Evolutionary conservation across 2,797 vertebrate species (phyloP).

Genomic region (Dipus sagitta): DNA sequence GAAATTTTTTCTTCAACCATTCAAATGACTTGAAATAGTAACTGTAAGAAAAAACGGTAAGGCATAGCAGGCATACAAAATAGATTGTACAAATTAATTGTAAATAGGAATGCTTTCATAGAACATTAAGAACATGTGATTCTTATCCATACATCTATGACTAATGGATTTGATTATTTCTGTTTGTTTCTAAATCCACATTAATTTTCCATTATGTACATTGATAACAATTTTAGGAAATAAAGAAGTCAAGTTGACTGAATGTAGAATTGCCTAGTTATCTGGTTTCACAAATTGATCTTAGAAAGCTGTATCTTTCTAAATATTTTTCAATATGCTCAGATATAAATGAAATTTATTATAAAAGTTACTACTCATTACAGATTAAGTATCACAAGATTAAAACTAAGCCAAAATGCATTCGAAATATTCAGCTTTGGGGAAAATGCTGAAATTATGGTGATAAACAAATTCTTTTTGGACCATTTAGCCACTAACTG

Average conservation of each 20-base stretch:
- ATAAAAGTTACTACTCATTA: background rate
- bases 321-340: background rate
- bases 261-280: background rate
- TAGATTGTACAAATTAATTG: background rate
- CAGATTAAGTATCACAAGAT: background rate
- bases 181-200: background rate
- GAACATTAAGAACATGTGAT: background rate
- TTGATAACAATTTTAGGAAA: background rate
- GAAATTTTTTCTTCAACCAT: background rate
- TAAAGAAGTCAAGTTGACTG: background rate
- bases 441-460: background rate
- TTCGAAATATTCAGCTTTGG: background rate
- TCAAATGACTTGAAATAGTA: background rate
- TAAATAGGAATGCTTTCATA: background rate
- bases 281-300: background rate
- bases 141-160: background rate
- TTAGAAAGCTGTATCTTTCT: background rate
- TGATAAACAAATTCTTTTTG: slow-evolving; percentile 3
- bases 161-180: background rate
- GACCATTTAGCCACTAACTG: background rate
- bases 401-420: slow-evolving; percentile 13
- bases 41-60: background rate
- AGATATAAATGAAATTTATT: slow-evolving; percentile 3
- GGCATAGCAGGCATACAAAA: background rate
- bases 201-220: slow-evolving; percentile 3